phyloP scores from a whole-genome alignment of 2,113 vertebrate genomes.

The Oryzias celebensis region DNA sequence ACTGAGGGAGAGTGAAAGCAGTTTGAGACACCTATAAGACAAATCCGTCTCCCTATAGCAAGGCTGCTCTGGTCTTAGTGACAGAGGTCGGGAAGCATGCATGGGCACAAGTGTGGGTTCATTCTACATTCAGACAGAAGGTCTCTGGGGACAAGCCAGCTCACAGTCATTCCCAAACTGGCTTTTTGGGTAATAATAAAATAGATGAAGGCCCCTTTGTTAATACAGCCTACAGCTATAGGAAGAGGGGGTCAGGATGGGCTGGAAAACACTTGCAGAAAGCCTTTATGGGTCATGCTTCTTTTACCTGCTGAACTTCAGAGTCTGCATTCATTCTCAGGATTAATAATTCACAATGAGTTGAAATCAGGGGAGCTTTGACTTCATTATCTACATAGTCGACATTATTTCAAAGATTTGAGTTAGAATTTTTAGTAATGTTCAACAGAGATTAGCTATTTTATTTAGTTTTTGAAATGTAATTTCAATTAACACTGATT shows the following conservation, averaged over 20 bases:
- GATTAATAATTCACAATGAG: constrained; percentile 3
- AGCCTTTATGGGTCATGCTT: constrained; percentile 60
- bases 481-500: too few species aligned
- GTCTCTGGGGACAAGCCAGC: constrained; percentile 17
- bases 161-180: constrained; percentile 15
- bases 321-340: constrained; percentile 71
- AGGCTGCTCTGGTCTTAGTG: constrained; percentile 66
- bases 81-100: constrained; percentile 60
- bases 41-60: constrained; percentile 60
- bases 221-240: constrained; percentile 37
- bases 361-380: too few species aligned
- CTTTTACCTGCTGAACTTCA: constrained; percentile 29
- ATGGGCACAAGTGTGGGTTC: constrained; percentile 66
- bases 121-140: constrained; percentile 33
- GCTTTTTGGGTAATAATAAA: background rate
- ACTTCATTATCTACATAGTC: too few species aligned
- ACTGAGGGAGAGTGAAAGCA: too few species aligned
- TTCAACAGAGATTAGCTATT: too few species aligned
- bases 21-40: background rate
- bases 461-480: too few species aligned
- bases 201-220: too few species aligned
- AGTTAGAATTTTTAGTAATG: too few species aligned
- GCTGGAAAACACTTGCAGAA: constrained; percentile 26
- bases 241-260: constrained; percentile 63
- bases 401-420: too few species aligned